These are phyloP conservation scores for Neoascia interrupta DNA, from an alignment of 2,888 invertebrate species.

Conservation along the genomic window DNA sequence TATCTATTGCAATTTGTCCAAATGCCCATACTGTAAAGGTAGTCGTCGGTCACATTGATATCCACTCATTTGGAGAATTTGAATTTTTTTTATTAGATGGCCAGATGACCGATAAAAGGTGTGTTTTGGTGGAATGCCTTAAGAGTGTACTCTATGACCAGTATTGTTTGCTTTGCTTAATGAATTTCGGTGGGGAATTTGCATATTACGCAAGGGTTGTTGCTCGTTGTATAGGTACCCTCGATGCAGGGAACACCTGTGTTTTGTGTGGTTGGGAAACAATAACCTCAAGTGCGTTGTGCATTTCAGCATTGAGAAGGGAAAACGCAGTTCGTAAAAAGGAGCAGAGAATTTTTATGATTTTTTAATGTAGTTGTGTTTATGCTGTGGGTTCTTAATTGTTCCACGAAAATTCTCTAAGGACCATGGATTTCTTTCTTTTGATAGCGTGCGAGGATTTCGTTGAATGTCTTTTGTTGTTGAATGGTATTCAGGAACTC, in stretches of 20 bases:
- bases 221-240: too few species aligned
- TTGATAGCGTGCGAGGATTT: constrained; percentile 40
- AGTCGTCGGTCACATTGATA: background rate
- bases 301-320: background rate
- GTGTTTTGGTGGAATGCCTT: constrained; percentile 27
- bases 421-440: background rate
- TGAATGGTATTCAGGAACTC: background rate
- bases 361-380: background rate
- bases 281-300: constrained; percentile 18
- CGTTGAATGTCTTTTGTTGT: constrained; percentile 12
- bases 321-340: constrained; percentile 7
- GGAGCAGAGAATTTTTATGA: background rate
- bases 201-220: constrained; percentile 22
- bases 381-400: constrained; percentile 3
- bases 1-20: background rate
- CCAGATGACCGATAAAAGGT: constrained; percentile 3
- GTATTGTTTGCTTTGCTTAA: constrained; percentile 24
- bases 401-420: constrained; percentile 24
- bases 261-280: background rate
- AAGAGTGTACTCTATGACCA: constrained; percentile 39
- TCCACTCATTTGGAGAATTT: constrained; percentile 5
- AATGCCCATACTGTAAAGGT: background rate
- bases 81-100: constrained; percentile 17
- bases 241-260: too few species aligned
- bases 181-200: constrained; percentile 15